phyloP scores from a whole-genome alignment of 2,113 vertebrate species.

The Syngnathus floridae region DNA sequence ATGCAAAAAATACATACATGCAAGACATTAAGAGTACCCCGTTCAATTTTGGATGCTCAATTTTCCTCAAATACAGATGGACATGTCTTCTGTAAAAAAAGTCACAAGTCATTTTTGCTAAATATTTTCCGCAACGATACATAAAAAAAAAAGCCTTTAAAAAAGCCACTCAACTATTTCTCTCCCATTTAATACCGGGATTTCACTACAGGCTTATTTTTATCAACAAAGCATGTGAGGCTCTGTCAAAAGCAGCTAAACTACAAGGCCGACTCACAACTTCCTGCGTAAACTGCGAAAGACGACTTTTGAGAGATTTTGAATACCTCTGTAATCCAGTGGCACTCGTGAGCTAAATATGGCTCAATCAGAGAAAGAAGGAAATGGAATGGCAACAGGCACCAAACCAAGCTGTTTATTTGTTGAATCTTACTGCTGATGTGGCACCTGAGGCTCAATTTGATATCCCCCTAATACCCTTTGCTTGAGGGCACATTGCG shows the following conservation, averaged over 20 bases:
- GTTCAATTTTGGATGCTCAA: neutral
- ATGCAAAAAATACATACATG: neutral
- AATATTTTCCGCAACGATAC: neutral
- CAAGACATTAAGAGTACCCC: neutral
- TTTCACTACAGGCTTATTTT: slow-evolving; percentile 35
- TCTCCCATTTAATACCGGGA: slow-evolving; percentile 12
- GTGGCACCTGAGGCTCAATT: slow-evolving; percentile 29
- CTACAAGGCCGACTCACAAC: slow-evolving; percentile 38
- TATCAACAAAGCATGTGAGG: slow-evolving; percentile 37
- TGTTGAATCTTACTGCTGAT: slow-evolving; percentile 14
- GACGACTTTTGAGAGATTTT: slow-evolving; percentile 44
- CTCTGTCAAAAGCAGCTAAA: slow-evolving; percentile 29
- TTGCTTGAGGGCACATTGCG: slow-evolving; percentile 34
- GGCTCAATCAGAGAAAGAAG: slow-evolving; percentile 1
- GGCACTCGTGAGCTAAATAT: slow-evolving; percentile 20
- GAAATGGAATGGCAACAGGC: neutral
- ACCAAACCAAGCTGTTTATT: slow-evolving; percentile 10
- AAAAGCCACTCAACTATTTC: slow-evolving; percentile 14
- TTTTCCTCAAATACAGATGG: too few relatives aligned
- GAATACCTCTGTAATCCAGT: slow-evolving; percentile 35
- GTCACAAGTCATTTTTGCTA: too few relatives aligned
- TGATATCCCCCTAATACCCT: slow-evolving; percentile 31
- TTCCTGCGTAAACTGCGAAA: slow-evolving; percentile 43
- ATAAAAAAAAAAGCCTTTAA: neutral
- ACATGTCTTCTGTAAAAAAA: too few relatives aligned